phyloP scores from a whole-genome alignment of 2,113 vertebrate genomes.

The Euleptes europaea region DNA sequence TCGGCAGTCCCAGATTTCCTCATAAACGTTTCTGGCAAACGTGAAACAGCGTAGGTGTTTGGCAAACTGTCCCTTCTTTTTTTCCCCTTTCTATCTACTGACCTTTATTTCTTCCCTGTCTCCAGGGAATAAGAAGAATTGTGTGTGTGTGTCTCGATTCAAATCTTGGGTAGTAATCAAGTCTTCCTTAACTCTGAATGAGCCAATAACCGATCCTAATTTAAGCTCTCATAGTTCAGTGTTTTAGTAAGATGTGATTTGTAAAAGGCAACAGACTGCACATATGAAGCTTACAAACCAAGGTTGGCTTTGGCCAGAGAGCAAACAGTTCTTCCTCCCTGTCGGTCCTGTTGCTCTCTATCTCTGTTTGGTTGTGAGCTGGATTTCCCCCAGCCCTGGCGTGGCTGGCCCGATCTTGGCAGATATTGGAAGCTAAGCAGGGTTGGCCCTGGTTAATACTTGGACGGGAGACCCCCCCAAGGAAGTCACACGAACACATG shows the following conservation, averaged over 20 bases:
- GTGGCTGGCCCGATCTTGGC: too few relatives aligned
- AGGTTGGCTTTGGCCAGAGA: too few relatives aligned
- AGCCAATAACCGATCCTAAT: slow-evolving; percentile 5
- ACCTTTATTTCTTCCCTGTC: neutral
- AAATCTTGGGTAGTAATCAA: slow-evolving; percentile 11
- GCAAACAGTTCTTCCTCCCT: too few relatives aligned
- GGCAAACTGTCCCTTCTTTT: neutral
- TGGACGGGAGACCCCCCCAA: too few relatives aligned
- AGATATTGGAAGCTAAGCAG: too few relatives aligned
- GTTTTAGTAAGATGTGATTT: neutral
- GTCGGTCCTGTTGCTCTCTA: too few relatives aligned
- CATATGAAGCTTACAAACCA: neutral
- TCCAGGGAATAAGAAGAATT: neutral
- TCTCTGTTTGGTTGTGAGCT: neutral
- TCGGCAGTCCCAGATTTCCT: neutral
- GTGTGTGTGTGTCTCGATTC: neutral
- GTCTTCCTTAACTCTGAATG: slow-evolving; percentile 8
- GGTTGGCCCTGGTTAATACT: too few relatives aligned
- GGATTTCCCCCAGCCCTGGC: too few relatives aligned
- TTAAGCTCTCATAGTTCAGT: neutral
- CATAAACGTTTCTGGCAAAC: neutral
- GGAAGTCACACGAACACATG: too few relatives aligned
- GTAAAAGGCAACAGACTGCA: neutral
- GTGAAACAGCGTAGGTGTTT: neutral
- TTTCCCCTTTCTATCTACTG: neutral